Conservation (phyloP, 1,140 invertebrate species). For the Octopus bimaculoides region DNA sequence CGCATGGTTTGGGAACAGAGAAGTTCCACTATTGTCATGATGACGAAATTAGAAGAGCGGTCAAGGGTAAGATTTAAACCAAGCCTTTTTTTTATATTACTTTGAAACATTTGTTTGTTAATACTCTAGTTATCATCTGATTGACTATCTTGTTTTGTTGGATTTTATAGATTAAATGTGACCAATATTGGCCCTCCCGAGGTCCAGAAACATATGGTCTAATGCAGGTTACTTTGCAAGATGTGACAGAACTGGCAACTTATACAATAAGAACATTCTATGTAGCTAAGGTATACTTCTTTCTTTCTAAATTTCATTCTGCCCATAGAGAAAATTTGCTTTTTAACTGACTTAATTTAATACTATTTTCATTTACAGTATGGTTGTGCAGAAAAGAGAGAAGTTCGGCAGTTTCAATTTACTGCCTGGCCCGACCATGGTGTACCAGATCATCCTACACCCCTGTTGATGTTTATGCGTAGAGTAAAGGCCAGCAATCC, state of each 20-base stretch:
- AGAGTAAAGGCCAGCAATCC: slow-evolving; percentile 83
- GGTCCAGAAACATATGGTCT: slow-evolving; percentile 92
- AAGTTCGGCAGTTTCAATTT: slow-evolving; percentile 98
- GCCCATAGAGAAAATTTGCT: no score
- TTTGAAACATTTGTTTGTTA: neutral
- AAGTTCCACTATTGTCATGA: slow-evolving; percentile 56
- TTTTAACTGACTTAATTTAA: no score
- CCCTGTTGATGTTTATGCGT: slow-evolving; percentile 94
- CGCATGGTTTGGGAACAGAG: slow-evolving; percentile 57
- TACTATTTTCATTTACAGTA: slow-evolving; percentile 32
- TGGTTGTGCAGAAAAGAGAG: slow-evolving; percentile 65
- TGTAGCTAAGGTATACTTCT: slow-evolving; percentile 64
- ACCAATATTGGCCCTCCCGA: slow-evolving; percentile 94
- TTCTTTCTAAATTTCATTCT: neutral
- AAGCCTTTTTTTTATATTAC: neutral
- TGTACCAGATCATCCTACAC: slow-evolving; percentile 96
- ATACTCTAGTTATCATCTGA: neutral
- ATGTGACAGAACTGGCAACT: slow-evolving; percentile 93
- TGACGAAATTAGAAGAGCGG: slow-evolving; percentile 60
- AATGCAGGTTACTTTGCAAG: slow-evolving; percentile 80
- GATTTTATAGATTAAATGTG: slow-evolving; percentile 66
- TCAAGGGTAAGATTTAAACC: slow-evolving; percentile 39
- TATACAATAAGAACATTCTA: slow-evolving; percentile 98
- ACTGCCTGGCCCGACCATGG: slow-evolving; percentile 99
- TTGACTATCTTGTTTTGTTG: slow-evolving; percentile 1